Base-by-base conservation (phyloP, 2,888 invertebrate species). In the Tipula lateralis region DNA sequence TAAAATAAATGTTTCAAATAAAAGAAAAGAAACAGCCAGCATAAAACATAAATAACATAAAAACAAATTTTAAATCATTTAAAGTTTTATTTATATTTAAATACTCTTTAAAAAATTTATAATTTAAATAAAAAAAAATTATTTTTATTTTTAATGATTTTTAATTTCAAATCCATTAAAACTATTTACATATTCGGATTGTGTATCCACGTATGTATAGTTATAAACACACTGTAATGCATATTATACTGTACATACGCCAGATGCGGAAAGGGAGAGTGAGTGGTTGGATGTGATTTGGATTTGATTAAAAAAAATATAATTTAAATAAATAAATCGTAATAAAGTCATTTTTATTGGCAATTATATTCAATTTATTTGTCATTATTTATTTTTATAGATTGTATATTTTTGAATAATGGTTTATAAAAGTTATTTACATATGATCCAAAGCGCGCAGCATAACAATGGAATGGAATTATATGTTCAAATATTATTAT, bases 311-410 rank as follows among this genome's bases (percentile, higher is more conserved):
- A 66, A 66, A 66, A 66, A 66, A 66, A 66, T 9, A 12, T 24
- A 66, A 66, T 66, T 66, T 66, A 66, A 66, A 66, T 66, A 66
- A 66, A 66, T 66, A 66, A 66, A 66, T 66, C 66, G 66, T 66
- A 66, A 66, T 66, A 66, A 66, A 66, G 66, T 66, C 66, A 66
- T 24, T 66, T 66, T 66, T 66, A 66, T 66, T 66, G 66, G 66
- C 66, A 66, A 66, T 66, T 66, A 66, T 66, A 66, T 66, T 66
- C 66, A 66, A 66, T 66, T 66, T 66, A 66, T 66, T 66, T 66
- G 66, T 66, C 66, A 66, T 66, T 66, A 66, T 66, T 66, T 66
- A 66, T 66, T 66, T 66, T 66, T 66, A 66, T 66, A 44, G 44
- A 44, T 44, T 44, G 44, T 44, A 44, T 44, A 50, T 66, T 66